These are phyloP conservation scores for Urocyon cinereoargenteus DNA, from an alignment of 2,797 vertebrate genomes.

Conservation along the genomic window DNA sequence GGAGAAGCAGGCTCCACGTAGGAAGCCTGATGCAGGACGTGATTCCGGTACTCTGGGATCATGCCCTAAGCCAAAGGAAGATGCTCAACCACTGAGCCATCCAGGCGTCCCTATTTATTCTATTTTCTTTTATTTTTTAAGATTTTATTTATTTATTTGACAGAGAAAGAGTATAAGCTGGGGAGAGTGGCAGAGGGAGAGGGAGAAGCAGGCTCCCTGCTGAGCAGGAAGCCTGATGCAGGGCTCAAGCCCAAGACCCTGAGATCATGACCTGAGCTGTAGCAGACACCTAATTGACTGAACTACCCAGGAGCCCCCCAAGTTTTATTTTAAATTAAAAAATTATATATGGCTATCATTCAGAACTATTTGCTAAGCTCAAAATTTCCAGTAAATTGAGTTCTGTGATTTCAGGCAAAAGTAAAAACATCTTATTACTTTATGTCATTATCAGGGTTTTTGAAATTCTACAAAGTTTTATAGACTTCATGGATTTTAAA, in stretches of 20 bases:
- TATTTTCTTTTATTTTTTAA: neutral
- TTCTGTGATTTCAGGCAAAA: neutral
- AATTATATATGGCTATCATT: neutral
- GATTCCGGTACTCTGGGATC: too few species aligned
- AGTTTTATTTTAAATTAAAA: constrained; percentile 25
- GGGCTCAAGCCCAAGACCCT: neutral
- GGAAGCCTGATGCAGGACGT: too few species aligned
- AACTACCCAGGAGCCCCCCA: neutral
- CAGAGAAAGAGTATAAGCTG: too few species aligned
- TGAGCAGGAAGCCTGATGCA: neutral
- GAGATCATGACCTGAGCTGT: neutral
- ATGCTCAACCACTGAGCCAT: too few species aligned
- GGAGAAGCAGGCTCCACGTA: too few species aligned
- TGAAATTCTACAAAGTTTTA: neutral
- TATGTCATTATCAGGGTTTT: neutral
- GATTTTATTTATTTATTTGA: neutral
- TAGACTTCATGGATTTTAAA: neutral
- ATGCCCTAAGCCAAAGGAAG: too few species aligned
- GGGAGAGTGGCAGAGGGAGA: neutral
- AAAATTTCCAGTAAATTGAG: neutral
- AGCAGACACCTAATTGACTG: neutral
- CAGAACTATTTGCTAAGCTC: neutral
- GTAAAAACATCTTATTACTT: neutral
- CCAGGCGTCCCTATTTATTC: too few species aligned
- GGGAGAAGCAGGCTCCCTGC: neutral